Conservation (phyloP, 2,888 invertebrate genomes). For the Tipula confusa region DNA sequence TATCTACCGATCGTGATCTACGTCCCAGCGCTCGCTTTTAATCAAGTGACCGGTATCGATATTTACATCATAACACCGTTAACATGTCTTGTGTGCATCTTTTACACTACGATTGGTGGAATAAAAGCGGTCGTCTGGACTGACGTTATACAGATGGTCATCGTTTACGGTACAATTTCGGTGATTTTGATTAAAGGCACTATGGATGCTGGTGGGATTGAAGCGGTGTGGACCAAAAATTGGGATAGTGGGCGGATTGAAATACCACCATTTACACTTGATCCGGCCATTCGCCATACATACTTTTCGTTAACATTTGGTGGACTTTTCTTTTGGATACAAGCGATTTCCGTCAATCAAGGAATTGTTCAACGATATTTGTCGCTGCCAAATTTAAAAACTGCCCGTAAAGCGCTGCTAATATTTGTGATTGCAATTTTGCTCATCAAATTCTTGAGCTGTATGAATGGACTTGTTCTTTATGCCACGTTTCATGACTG, state of each 20-base stretch:
- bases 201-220: not conserved
- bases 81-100: not conserved
- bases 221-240: not conserved
- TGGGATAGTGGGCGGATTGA: slow-evolving; percentile 64
- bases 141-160: not conserved
- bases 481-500: slow-evolving; percentile 51
- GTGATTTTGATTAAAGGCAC: not conserved
- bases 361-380: slow-evolving; percentile 81
- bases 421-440: slow-evolving; percentile 59
- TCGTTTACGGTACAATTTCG: not conserved
- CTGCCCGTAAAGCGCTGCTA: slow-evolving; percentile 47
- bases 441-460: not conserved
- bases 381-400: slow-evolving; percentile 62
- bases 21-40: not conserved
- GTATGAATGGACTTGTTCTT: not conserved
- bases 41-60: slow-evolving; percentile 3
- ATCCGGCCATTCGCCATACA: slow-evolving; percentile 73
- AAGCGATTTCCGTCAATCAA: slow-evolving; percentile 75
- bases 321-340: slow-evolving; percentile 66
- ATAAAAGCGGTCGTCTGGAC: slow-evolving; percentile 30
- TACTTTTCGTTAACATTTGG: slow-evolving; percentile 72
- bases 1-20: not conserved
- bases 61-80: not conserved
- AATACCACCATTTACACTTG: slow-evolving; percentile 65
- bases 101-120: slow-evolving; percentile 15